A percentile compares a stretch with the other conserved stretches of the same genome.
phyloP scores from a whole-genome alignment of 2,113 vertebrate genomes.

The Oxyruncus cristatus region DNA sequence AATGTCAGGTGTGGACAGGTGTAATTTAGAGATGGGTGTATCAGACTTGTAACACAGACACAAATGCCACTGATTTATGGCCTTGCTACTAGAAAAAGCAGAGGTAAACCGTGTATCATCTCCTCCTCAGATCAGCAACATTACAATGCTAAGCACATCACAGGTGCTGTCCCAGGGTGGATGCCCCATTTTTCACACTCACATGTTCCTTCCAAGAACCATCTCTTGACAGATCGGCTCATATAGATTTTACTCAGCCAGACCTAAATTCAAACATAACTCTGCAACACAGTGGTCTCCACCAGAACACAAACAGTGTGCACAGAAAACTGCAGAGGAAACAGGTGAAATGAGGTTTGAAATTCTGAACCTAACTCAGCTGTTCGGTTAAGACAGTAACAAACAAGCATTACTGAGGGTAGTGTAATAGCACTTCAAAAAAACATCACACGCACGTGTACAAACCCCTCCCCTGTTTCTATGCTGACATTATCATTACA shows the following conservation, averaged over 20 bases:
- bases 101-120: background rate
- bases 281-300: background rate
- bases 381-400: background rate
- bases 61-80: background rate
- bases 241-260: background rate
- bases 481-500: background rate
- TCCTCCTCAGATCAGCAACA: background rate
- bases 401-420: background rate
- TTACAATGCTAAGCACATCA: background rate
- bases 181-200: background rate
- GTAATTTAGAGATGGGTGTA: background rate
- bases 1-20: background rate
- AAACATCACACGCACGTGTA: background rate
- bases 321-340: background rate
- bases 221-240: background rate
- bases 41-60: background rate
- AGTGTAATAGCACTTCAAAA: background rate
- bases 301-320: background rate
- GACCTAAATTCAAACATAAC: background rate
- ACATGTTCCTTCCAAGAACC: background rate
- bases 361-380: background rate
- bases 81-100: background rate
- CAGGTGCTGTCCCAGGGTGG: fast-evolving
- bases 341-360: background rate
- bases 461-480: fast-evolving